These are phyloP conservation scores for Myiozetetes cayanensis DNA, from an alignment of 2,113 vertebrate species.

Conservation along the genomic window DNA sequence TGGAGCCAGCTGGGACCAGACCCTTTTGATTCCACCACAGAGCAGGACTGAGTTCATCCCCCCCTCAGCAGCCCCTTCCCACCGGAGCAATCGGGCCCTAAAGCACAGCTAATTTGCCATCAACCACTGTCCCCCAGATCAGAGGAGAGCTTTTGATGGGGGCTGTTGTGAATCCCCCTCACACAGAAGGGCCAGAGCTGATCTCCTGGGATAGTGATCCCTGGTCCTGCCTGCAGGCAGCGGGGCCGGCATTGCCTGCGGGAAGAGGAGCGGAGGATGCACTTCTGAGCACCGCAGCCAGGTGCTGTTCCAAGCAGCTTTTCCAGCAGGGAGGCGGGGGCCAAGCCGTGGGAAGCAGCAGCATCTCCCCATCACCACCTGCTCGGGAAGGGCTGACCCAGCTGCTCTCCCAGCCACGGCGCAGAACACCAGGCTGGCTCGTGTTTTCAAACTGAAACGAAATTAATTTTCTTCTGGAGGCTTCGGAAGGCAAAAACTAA, in stretches of 20 bases:
- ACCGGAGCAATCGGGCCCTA: neutral
- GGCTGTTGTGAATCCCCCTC: neutral
- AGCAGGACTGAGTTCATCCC: neutral
- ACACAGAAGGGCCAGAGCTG: neutral
- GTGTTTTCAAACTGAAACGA: neutral
- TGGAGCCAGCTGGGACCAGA: neutral
- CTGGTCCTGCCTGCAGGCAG: neutral
- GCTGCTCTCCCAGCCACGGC: neutral
- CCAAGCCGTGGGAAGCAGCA: neutral
- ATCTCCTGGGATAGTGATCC: neutral
- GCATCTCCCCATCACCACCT: neutral
- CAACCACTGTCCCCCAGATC: neutral
- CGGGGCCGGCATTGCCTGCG: rapidly evolving
- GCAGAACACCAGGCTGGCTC: neutral
- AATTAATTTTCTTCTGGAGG: neutral
- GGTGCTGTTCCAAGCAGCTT: neutral
- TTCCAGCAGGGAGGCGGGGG: rapidly evolving
- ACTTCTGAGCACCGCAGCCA: neutral
- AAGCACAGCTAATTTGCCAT: conserved; percentile 31
- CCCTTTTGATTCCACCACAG: neutral
- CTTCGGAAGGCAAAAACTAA: neutral
- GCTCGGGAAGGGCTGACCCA: neutral
- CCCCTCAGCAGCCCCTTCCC: neutral
- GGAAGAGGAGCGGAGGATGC: neutral
- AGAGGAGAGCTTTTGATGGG: conserved; percentile 7